Evolutionary conservation across 2,888 invertebrate species (phyloP).

Genomic region (Nasonovia ribisnigri): DNA sequence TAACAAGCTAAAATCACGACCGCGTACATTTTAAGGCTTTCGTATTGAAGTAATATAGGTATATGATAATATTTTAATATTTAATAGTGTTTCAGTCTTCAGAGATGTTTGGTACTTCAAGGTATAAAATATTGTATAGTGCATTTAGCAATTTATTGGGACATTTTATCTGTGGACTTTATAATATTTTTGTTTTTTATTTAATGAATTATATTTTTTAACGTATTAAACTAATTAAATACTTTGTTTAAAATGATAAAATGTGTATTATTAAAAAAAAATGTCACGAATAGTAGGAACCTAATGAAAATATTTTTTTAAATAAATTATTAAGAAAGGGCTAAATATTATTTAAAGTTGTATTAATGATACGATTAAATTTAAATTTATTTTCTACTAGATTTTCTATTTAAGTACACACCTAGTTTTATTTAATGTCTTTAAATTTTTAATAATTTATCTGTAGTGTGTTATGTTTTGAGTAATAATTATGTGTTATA

Average conservation of each 20-base stretch:
- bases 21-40: neutral
- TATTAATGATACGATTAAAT: neutral
- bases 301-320: neutral
- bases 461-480: neutral
- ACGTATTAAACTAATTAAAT: neutral
- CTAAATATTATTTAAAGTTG: neutral
- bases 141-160: neutral
- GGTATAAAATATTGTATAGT: neutral
- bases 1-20: neutral
- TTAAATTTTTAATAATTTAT: neutral
- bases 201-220: neutral
- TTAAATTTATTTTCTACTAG: neutral
- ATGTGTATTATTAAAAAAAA: neutral
- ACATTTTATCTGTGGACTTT: neutral
- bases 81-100: neutral
- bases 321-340: neutral
- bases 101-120: neutral
- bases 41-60: neutral
- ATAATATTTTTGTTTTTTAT: neutral
- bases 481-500: neutral
- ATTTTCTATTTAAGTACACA: neutral
- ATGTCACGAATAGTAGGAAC: neutral
- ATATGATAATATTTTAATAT: neutral
- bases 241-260: neutral
- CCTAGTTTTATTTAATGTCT: neutral